Evolutionary conservation across 2,888 invertebrate species (phyloP), one percentile per base, ranked within the genome.

Genomic region (Dicycla oo): DNA sequence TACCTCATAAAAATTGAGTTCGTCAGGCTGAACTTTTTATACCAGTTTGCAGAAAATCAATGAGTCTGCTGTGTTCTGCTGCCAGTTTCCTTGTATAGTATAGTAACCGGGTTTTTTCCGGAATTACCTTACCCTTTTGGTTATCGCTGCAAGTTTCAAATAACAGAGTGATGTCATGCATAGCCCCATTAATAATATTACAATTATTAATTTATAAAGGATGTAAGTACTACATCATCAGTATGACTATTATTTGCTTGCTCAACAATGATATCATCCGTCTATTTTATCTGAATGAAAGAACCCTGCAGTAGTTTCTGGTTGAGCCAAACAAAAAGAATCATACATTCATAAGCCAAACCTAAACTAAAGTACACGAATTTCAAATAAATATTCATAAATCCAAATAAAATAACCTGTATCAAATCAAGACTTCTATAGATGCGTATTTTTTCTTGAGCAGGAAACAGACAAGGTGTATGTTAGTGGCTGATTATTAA

Each of bases 401-500:
- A 30, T 15, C 2, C 0, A 18, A 47, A 47, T 40, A n/a, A 43
- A 23, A 34, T 30, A 40, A 68, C 3, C 11, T 34, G 34, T 6
- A 5, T 34, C 3, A 53, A 45, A 15, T 18, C 23, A 40, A 26
- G 23, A 49, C 3, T 15, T 7, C 18, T 15, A 60, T 18, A 62
- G 7, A 30, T 23, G 18, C 18, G 5, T 26, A 23, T 43, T 43
- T 20, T 30, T n/a, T 15, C n/a, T 30, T 38, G 6, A 61, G 23
- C 64, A 69, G 78, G 78, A 81, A 78, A 56, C 34, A 53, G 40
- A 53, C 54, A 43, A 69, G 45, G 23, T 26, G 20, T 69, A 61
- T 64, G 2, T 40, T 69, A 69, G 62, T 64, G 13, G 4, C 18
- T 63, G 30, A 78, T 72, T 56, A 72, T 79, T 72, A 78, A 60